A percentile compares a stretch with the other conserved stretches of the same genome.
Evolutionary conservation across 2,797 vertebrate genomes (phyloP).

Genomic region (Characodon lateralis): DNA sequence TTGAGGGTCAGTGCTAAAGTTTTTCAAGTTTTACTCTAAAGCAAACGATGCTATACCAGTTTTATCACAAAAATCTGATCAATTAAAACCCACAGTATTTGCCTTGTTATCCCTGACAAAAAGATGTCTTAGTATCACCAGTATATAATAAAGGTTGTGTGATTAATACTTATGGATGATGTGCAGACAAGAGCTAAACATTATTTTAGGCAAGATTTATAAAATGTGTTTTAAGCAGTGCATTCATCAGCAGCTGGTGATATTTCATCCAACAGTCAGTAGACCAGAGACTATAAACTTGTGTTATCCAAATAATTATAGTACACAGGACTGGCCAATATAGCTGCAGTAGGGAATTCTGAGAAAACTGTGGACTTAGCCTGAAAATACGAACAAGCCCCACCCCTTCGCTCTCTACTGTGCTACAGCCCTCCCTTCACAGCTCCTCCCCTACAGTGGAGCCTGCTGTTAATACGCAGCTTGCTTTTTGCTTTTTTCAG

Average conservation of each 20-base stretch:
- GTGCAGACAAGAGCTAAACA: not conserved
- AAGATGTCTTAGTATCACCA: not conserved
- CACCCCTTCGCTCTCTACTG: too few species aligned
- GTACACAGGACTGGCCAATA: too few species aligned
- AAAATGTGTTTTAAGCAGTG: not conserved
- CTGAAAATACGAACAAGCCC: too few species aligned
- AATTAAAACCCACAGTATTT: not conserved
- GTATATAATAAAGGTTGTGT: too few species aligned
- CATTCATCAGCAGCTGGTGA: not conserved
- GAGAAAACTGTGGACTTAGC: too few species aligned
- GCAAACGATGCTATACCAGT: not conserved
- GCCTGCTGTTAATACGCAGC: too few species aligned
- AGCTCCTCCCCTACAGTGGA: too few species aligned
- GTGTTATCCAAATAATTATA: not conserved
- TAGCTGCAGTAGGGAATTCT: too few species aligned
- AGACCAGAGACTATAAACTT: not conserved
- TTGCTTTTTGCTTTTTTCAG: too few species aligned
- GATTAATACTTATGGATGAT: not conserved
- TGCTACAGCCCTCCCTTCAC: too few species aligned
- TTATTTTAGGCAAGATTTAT: not conserved
- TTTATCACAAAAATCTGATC: not conserved
- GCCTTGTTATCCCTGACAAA: not conserved
- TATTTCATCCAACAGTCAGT: not conserved
- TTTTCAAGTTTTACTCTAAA: slow-evolving; percentile 8
- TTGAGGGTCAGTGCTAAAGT: slow-evolving; percentile 4